Evolutionary conservation across 1,140 invertebrate genomes (phyloP), one percentile per base, ranked within the genome.

Genomic region (Zophobas morio): DNA sequence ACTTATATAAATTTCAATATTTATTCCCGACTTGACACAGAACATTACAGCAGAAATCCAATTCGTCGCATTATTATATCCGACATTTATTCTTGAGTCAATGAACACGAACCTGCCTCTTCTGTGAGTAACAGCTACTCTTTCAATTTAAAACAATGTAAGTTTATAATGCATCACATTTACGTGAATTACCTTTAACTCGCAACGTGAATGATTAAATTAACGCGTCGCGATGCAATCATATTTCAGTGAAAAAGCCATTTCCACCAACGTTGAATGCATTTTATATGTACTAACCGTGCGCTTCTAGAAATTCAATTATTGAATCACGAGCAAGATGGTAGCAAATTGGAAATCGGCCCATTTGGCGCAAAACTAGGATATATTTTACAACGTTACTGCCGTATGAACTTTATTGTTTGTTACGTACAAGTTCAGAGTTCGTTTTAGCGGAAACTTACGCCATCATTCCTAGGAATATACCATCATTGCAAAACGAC

Each of bases 361-460:
- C 54, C 54, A 57, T 63, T 63, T 63, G 57, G n/a, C 60, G 32
- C 20, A 34, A 51, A 51, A 51, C 49, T 51, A n/a, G 39, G 60
- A 39, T 32, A 66, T 40, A 66, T 66, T 66, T 63, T 66, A 40
- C 60, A 66, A 42, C n/a, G n/a, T 42, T 40, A 66, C 8, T 51
- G 20, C n/a, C 49, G 49, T 51, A 66, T 66, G 39, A 66, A 66
- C 20, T 66, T 66, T 66, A 66, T 66, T 66, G 60, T 66, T 66
- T 66, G 42, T 66, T 66, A 51, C 3, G 49, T 51, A 46, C n/a
- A 20, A 51, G 49, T 51, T 51, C 49, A 66, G 60, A 20, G 60
- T 66, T 46, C 60, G 39, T 47, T 66, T 66, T 39, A 34, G 60
- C 60, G 60, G 40, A 66, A 66, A 66, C 36, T 63, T 63, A 63